Base-by-base conservation (phyloP, 2,797 vertebrate species). In the Odontamblyopus lacepedii region DNA sequence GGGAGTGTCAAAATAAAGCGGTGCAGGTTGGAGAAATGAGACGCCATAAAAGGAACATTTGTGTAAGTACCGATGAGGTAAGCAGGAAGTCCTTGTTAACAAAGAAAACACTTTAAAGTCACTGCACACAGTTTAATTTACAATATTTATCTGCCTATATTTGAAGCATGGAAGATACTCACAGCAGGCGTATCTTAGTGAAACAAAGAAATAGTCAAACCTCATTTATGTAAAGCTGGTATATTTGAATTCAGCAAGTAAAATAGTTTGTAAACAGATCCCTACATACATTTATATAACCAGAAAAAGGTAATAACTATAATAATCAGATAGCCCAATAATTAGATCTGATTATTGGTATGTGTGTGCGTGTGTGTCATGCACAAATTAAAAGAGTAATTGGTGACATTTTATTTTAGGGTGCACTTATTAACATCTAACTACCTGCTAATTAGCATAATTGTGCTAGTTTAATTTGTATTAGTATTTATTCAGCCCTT, bases 1-100 rank as follows among this genome's bases (percentile, higher is more conserved):
- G 73, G 63, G 59, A 51, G 41, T 50, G 44, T 66, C 23, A 66
- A 51, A 65, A 65, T 65, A 65, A 11, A 41, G 32, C 4, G 18
- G 59, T 32, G 59, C 59, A 30, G 19, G 30, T 8, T 16, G 41
- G 13, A 65, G n/a, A 29, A 48, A 65, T 27, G 23, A 48, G n/a
- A 15, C 27, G 63, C 38, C 29, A 13, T 12, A 41, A 64, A 32
- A 29, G 23, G 26, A 29, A 32, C 30, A 61, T 30, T 61, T 61
- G 59, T 7, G 8, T 6, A 19, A 63, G 59, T 32, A 32, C 59
- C 18, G 59, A 61, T 32, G 15, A 59, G 56, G 59, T 30, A 35
- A 61, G 59, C 29, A 35, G 59, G 30, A 30, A 32, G 27, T 7
- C 29, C 32, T 3, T 29, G 26, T 59, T 32, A 61, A 15, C 59